phyloP scores from a whole-genome alignment of 2,888 invertebrate species.

The Synergus japonicus region DNA sequence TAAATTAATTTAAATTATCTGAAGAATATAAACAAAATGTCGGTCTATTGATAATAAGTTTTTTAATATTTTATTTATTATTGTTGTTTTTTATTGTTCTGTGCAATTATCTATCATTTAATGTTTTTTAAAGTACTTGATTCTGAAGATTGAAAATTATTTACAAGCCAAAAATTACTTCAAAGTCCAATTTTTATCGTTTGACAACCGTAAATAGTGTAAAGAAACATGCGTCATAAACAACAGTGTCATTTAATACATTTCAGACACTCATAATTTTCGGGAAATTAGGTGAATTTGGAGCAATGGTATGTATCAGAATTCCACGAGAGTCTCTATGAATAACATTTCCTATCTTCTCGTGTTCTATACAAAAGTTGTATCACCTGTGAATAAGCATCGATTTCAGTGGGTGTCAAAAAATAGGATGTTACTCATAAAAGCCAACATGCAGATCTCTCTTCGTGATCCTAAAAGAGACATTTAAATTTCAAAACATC shows the following conservation, averaged over 20 bases:
- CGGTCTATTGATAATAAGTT: background rate
- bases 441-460: background rate
- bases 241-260: background rate
- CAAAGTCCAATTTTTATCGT: too few relatives aligned
- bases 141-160: background rate
- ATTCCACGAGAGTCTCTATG: background rate
- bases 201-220: background rate
- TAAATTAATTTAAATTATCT: background rate
- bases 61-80: too few relatives aligned
- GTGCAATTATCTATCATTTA: too few relatives aligned
- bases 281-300: background rate
- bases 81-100: too few relatives aligned
- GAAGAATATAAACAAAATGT: background rate
- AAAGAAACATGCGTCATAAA: background rate
- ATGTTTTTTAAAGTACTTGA: background rate
- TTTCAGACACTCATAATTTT: background rate
- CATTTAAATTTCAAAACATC: background rate
- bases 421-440: constrained; percentile 13
- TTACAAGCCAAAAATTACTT: background rate
- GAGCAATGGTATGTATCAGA: background rate
- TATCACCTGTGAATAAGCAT: constrained; percentile 9
- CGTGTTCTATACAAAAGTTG: background rate
- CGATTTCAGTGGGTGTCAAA: constrained; percentile 14
- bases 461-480: background rate
- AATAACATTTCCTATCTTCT: background rate